Evolutionary conservation across 2,797 vertebrate species (phyloP).

Genomic region (Paguma larvata): DNA sequence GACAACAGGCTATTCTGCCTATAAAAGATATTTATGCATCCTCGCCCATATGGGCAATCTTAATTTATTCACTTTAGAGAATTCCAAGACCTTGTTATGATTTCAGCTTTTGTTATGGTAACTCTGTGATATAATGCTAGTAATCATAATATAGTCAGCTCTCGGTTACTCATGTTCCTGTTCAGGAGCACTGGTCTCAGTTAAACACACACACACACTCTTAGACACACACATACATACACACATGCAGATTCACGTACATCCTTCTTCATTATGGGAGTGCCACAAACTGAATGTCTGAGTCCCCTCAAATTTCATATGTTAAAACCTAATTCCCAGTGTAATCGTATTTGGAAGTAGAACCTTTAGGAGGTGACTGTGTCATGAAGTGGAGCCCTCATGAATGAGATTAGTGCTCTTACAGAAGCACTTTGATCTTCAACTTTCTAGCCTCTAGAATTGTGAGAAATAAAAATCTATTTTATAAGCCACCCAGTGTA

Average conservation of each 20-base stretch:
- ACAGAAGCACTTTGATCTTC: background rate
- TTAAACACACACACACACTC: background rate
- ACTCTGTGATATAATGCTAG: background rate
- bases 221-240: background rate
- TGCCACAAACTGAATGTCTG: no score
- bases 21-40: background rate
- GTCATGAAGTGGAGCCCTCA: background rate
- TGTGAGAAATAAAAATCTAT: background rate
- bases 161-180: background rate
- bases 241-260: background rate
- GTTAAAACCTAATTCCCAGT: background rate
- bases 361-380: background rate
- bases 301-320: background rate
- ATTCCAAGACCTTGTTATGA: background rate
- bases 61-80: background rate
- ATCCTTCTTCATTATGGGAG: background rate
- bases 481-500: background rate
- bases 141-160: background rate
- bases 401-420: background rate
- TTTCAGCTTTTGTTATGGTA: background rate
- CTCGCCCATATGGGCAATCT: background rate
- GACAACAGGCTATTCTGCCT: background rate
- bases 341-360: background rate
- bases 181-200: background rate
- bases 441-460: background rate